Conservation (phyloP, 2,113 vertebrate species). For the Cyphomyrus discorhynchus region DNA sequence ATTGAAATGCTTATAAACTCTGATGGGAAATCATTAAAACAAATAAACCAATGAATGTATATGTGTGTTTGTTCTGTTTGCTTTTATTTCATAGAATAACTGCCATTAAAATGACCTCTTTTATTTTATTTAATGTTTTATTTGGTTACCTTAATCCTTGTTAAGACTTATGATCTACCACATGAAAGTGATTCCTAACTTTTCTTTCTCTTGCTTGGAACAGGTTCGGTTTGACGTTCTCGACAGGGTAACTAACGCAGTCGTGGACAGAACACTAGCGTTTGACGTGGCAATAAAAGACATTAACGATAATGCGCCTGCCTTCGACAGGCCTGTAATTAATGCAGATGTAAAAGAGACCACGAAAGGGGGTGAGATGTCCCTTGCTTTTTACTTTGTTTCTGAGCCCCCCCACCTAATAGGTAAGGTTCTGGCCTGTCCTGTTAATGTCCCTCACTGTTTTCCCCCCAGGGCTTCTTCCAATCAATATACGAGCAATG, state of each 20-base stretch:
- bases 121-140: not conserved
- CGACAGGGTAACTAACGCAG: accelerated
- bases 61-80: not conserved
- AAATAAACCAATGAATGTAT: not conserved
- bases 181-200: not conserved
- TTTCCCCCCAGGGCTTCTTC: slow-evolving; percentile 32
- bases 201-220: not conserved
- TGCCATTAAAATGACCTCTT: not conserved
- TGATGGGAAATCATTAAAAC: not conserved
- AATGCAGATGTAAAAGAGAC: slow-evolving; percentile 46
- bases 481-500: not conserved
- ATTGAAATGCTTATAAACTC: not conserved
- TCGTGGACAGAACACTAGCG: slow-evolving; percentile 55
- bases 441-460: not conserved
- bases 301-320: slow-evolving; percentile 68
- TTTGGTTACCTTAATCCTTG: not conserved
- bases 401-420: not conserved
- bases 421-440: not conserved
- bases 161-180: not conserved
- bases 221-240: slow-evolving; percentile 64
- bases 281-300: slow-evolving; percentile 66
- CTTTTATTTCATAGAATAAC: not conserved
- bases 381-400: not conserved
- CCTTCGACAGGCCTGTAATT: slow-evolving; percentile 39
- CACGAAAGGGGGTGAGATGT: slow-evolving; percentile 19